Base-by-base conservation (phyloP, 2,113 vertebrate genomes). In the Cyphomyrus discorhynchus region DNA sequence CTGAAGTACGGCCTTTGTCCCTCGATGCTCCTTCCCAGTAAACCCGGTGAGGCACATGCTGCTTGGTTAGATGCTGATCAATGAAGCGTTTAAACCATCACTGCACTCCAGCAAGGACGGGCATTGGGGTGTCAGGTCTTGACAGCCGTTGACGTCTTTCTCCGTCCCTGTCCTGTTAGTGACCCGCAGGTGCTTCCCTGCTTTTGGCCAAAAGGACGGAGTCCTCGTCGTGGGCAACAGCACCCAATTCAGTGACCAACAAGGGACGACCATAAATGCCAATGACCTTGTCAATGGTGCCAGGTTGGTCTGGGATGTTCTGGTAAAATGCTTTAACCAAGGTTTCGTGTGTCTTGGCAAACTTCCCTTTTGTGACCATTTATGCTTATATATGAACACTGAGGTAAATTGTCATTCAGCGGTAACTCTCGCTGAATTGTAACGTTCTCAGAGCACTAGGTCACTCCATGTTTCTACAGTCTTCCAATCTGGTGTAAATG, bases 221-320 rank as follows among this genome's bases (percentile, higher is more conserved):
- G 92, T 97, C 27, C 93, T 98, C 66, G 96, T 96, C 91, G 96
- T 99, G 10, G 97, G 97, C 90, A 99, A 99, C 0, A 49, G 96
- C 88, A 99, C 97, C 0, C 93, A 92, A 0, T 96, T 97, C 0
- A 93, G 95, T 0, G 93, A 94, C 0, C 97, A 95, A 1, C 0
- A 90, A 0, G 96, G 96, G 0, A 1, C 0, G 0, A 91, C 0
- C 2, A 89, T 97, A 88, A 98, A 97, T 8, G 95, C 97, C 90
- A 95, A 96, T 0, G 97, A 98, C 0, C 95, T 99, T 86, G 93
- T 98, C 89, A 97, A 98, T 8, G 98, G 97, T 0, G 97, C 97
- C 88, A 98, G 96, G 98, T 99, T 91, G 97, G 98, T 95, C 31
- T 27, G 5, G 11, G 2, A 21, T 3, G 11, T 27, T 56, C 3